Evolutionary conservation across 2,888 invertebrate species (phyloP).

Genomic region (Ditula angustiorana): DNA sequence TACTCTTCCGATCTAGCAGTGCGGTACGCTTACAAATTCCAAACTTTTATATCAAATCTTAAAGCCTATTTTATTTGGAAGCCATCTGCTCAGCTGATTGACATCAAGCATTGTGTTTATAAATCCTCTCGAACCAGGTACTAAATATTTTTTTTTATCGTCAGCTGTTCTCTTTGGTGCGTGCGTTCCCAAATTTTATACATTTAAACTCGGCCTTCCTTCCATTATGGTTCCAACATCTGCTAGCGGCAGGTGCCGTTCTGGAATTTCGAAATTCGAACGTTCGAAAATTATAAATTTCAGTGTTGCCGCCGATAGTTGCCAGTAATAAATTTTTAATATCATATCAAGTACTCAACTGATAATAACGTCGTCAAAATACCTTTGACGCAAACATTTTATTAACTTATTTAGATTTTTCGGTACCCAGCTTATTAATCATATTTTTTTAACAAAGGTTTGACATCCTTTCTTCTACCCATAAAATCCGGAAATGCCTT

Average conservation of each 20-base stretch:
- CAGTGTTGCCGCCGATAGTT: conserved; percentile 6
- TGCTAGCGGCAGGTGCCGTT: conserved; percentile 73
- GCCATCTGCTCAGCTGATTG: conserved; percentile 71
- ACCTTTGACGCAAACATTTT: no score
- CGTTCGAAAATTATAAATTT: conserved; percentile 42
- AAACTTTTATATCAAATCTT: conserved; percentile 23
- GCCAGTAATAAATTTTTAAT: conserved; percentile 11
- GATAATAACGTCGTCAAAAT: no score
- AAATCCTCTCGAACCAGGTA: conserved; percentile 63
- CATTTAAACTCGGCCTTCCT: conserved; percentile 53
- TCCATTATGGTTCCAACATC: conserved; percentile 67
- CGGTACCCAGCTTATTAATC: no score
- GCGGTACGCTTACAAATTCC: no score
- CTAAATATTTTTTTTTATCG: conserved; percentile 57
- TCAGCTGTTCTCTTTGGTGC: conserved; percentile 72
- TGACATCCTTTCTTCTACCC: conserved; percentile 40
- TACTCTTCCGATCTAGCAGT: no score
- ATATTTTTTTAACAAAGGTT: neutral
- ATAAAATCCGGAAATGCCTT: conserved; percentile 55
- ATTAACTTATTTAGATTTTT: no score
- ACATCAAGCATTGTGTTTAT: conserved; percentile 41
- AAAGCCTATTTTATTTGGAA: conserved; percentile 29
- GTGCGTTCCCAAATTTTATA: conserved; percentile 69
- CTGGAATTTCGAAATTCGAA: conserved; percentile 63
- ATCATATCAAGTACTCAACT: conserved; percentile 24